Evolutionary conservation across 2,797 vertebrate species (phyloP), one percentile per base, ranked within the genome.

Genomic region (Heterohyrax brucei): DNA sequence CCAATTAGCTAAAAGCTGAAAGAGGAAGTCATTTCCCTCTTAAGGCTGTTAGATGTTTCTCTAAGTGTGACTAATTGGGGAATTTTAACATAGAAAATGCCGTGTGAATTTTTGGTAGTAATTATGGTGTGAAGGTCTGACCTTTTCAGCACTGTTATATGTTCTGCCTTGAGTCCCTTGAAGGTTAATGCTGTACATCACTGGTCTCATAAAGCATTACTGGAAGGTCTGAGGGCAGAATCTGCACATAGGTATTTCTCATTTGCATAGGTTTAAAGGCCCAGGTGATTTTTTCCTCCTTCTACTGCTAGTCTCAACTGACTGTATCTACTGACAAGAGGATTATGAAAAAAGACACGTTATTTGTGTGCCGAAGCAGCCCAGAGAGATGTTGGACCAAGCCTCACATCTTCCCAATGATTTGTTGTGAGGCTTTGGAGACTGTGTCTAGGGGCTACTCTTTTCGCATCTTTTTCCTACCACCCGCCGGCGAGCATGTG

Each of bases 31-130:
- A 68, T 86, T 77, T 84, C 5, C 14, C 22, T 90, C 21, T 33
- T 80, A 80, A 80, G 0, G 3, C 21, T 77, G 7, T 50, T 91
- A 70, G 33, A 53, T 96, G 33, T 96, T 94, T 95, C 33, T 33
- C 5, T 94, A 93, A 91, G 68, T 85, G 72, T 83, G 92, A 97
- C 46, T 80, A 97, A 95, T 28, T 61, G 77, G 28, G 13, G 91
- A 97, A 91, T 87, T 95, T 93, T 86, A 97, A 95, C 66, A 93
- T 26, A 87, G 76, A 95, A 96, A 75, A 70, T 96, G 76, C 79
- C 68, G 30, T 95, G 62, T 83, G 68, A 95, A 83, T 89, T 93
- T 24, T 68, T 76, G n/a, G 26, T 62, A 75, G 86, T 94, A 97
- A 95, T 96, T 93, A 96, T 14, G 14, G 94, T 64, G 10, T 86